Percentiles rank a stretch among this genome's conserved stretches.
phyloP scores from a whole-genome alignment of 2,797 vertebrate species.

The Gadopsis bispinosus region DNA sequence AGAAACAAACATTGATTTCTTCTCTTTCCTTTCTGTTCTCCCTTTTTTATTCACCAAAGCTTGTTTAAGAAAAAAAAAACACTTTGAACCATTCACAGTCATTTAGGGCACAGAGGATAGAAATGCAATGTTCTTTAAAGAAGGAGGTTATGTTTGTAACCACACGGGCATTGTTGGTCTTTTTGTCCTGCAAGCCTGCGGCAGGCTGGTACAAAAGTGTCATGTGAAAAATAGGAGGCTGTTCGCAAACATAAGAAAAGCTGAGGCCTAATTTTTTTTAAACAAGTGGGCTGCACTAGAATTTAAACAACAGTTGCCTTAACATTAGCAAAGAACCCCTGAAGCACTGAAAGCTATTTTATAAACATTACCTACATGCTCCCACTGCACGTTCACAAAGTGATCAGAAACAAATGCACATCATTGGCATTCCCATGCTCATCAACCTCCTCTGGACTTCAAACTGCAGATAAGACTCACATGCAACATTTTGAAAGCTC shows the following conservation, averaged over 20 bases:
- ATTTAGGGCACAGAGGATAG: conserved; percentile 50
- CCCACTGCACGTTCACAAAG: neutral
- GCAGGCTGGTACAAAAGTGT: conserved; percentile 19
- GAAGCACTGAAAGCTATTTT: conserved; percentile 3
- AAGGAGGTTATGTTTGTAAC: conserved; percentile 23
- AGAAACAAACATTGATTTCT: conserved; percentile 78
- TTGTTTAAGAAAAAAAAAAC: conserved; percentile 40
- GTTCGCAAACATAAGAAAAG: conserved; percentile 2
- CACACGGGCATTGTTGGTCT: conserved; percentile 4
- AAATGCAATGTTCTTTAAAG: conserved; percentile 44
- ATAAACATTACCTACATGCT: conserved; percentile 2
- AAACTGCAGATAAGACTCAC: conserved; percentile 18
- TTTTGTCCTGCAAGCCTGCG: conserved; percentile 39
- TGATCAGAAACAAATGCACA: conserved; percentile 22
- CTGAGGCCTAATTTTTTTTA: neutral
- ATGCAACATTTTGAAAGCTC: conserved; percentile 29
- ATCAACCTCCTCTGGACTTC: conserved; percentile 16
- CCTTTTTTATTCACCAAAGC: conserved; percentile 64
- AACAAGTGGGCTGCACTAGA: conserved; percentile 4
- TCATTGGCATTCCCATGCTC: conserved; percentile 8
- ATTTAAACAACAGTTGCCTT: conserved; percentile 4
- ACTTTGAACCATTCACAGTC: conserved; percentile 52
- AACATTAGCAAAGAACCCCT: conserved; percentile 7
- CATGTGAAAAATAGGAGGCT: conserved; percentile 15
- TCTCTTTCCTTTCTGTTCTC: conserved; percentile 57